Evolutionary conservation across 2,888 invertebrate species (phyloP), one percentile per base, ranked within the genome.

Genomic region (Tortricodes alternella): DNA sequence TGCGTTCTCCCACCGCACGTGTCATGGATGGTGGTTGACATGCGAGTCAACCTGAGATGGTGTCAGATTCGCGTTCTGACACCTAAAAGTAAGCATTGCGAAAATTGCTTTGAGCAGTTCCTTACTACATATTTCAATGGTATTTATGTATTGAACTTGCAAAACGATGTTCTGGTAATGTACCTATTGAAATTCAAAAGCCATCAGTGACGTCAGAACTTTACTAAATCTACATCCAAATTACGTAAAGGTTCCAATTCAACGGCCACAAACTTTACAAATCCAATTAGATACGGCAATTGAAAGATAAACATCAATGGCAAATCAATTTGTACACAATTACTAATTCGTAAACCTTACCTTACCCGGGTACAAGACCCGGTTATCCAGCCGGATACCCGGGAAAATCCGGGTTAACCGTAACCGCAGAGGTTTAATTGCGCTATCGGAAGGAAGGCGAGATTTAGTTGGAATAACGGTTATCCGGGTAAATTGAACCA

Each of bases 361-460:
- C 29, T 29, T 29, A 29, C 11, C 29, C 29, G 29, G 29, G 18
- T 27, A 43, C 39, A 13, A 7, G 18, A 23, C 24, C 24, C 18
- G 9, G 29, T 11, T 21, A 11, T 24, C 19, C 21, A 19, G 21
- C 29, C 7, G 53, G 46, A 11, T 23, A 24, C 21, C 43, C 29
- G 29, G 49, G 23, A 32, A 35, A 46, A 38, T 27, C 49, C 56
- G 43, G 49, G 49, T 43, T 37, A 35, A 38, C 50, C 56, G 43
- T 37, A 23, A 56, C 56, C 49, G 43, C 49, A 37, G 49, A 55
- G 55, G 35, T 56, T 56, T 56, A 56, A 56, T 56, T 56, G 55
- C 27, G 34, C 53, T 46, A 48, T 53, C 38, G 46, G 48, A 53
- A 46, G 53, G 52, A 46, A 55, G 44, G 34, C 24, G 34, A 21